Base-by-base conservation (phyloP, 2,888 invertebrate species). In the Ariolimax columbianus region DNA sequence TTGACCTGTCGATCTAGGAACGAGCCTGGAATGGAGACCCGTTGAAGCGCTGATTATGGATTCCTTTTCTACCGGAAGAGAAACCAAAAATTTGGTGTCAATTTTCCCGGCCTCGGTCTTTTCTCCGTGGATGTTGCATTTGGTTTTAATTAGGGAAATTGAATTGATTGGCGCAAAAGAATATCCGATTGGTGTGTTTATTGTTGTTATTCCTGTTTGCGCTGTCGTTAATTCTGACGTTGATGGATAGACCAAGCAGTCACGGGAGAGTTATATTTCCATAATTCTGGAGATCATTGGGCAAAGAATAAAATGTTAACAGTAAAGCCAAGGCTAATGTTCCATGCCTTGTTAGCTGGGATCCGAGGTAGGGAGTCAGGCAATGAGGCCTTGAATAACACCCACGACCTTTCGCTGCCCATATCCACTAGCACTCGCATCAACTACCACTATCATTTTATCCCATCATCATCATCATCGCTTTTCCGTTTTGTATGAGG, bases 1-100 rank as follows among this genome's bases (percentile, higher is more conserved):
- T 51, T 70, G 81, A 81, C 81, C 81, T 72, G 81, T 81, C 81
- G 72, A 72, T 51, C 81, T 51, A 7, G 26, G 55, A 55, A 36
- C 7, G 72, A 78, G 63, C 9, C 40, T 38, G 63, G 36, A 77
- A 40, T 63, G 63, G 78, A 63, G 63, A 63, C 78, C 40, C 33
- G 63, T n/a, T 78, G 36, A 55, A 77, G 77, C 55, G 59, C 78
- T 63, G 38, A 63, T 78, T 78, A 36, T 55, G 33, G 23, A 63
- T 30, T 63, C 63, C 11, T 30, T 78, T 63, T 77, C 77, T 77
- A 9, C 55, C 1, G 36, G 33, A 30, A 4, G 33, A 17, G 6
- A 36, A 36, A 33, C 51, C 2, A 40, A 77, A 77, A 38, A 33
- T 36, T 4, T 1, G 55, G n/a, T 47, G 33, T 77, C 77, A 55